Evolutionary conservation across 2,888 invertebrate genomes (phyloP).

Genomic region (Empis livida): DNA sequence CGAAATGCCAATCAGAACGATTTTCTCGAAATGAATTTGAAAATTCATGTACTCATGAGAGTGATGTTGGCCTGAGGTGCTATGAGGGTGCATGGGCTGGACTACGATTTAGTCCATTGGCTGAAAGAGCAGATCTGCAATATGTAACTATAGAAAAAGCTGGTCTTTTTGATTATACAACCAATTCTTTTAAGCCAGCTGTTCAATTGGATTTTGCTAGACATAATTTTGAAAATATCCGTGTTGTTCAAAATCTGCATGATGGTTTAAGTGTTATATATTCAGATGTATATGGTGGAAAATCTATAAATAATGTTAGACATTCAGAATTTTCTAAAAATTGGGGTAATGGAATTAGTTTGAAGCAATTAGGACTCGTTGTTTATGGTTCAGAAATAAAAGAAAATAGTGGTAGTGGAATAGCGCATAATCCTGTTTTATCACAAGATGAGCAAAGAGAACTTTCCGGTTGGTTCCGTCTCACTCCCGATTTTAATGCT

Average conservation of each 20-base stretch:
- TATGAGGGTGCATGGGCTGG: constrained; percentile 93
- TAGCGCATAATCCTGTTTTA: constrained; percentile 83
- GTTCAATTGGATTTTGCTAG: constrained; percentile 76
- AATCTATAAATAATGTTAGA: constrained; percentile 65
- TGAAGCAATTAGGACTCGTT: constrained; percentile 75
- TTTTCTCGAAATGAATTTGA: constrained; percentile 55
- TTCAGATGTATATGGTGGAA: constrained; percentile 82
- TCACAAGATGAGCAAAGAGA: constrained; percentile 76
- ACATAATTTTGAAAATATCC: constrained; percentile 69
- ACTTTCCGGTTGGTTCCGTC: constrained; percentile 82
- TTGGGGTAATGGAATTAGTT: constrained; percentile 76
- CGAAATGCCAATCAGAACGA: constrained; percentile 70
- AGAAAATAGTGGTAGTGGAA: constrained; percentile 75
- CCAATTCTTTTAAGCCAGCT: constrained; percentile 76
- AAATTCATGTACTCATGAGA: constrained; percentile 74
- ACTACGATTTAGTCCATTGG: constrained; percentile 73
- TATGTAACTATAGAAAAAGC: constrained; percentile 82
- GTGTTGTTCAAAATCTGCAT: constrained; percentile 72
- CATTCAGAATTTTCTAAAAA: constrained; percentile 77
- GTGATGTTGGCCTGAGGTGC: constrained; percentile 80
- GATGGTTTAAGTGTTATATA: constrained; percentile 91
- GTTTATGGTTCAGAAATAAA: constrained; percentile 66
- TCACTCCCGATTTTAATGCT: constrained; percentile 50
- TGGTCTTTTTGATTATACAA: constrained; percentile 85
- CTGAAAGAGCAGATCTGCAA: constrained; percentile 76